Evolutionary conservation across 2,888 invertebrate genomes (phyloP).

Genomic region (Microdon myrmicae): DNA sequence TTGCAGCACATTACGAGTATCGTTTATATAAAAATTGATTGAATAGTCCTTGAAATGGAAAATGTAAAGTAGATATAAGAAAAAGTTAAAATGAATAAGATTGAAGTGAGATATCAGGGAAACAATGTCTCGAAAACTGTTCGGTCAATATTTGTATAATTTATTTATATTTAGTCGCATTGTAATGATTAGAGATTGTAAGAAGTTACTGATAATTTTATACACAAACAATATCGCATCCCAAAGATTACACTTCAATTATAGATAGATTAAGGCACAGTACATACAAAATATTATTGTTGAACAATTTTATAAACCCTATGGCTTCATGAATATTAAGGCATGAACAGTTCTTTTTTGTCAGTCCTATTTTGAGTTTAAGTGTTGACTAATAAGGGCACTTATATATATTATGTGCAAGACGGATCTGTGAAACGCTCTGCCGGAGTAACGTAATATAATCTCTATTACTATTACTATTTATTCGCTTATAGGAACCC

Average conservation of each 20-base stretch:
- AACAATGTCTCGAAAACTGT: no score
- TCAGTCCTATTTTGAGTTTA: no score
- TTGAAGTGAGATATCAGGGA: no score
- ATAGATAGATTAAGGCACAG: conserved; percentile 20
- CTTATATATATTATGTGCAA: no score
- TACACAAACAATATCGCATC: conserved; percentile 12
- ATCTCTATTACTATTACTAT: no score
- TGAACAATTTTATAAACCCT: conserved; percentile 7
- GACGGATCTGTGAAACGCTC: no score
- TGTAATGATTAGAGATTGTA: neutral
- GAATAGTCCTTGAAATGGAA: neutral
- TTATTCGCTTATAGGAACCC: no score
- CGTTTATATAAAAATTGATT: neutral
- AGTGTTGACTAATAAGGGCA: no score
- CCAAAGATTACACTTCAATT: conserved; percentile 40
- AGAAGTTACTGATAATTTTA: neutral
- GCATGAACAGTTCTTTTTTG: neutral
- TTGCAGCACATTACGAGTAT: no score
- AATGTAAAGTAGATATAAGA: neutral
- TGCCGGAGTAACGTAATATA: no score
- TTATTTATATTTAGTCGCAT: neutral
- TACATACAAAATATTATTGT: conserved; percentile 7
- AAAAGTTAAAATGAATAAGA: no score
- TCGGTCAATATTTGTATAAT: neutral
- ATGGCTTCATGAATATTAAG: neutral